A percentile compares a stretch with the other conserved stretches of the same genome.
Evolutionary conservation across 2,797 vertebrate species (phyloP).

Genomic region (Myotis myotis): DNA sequence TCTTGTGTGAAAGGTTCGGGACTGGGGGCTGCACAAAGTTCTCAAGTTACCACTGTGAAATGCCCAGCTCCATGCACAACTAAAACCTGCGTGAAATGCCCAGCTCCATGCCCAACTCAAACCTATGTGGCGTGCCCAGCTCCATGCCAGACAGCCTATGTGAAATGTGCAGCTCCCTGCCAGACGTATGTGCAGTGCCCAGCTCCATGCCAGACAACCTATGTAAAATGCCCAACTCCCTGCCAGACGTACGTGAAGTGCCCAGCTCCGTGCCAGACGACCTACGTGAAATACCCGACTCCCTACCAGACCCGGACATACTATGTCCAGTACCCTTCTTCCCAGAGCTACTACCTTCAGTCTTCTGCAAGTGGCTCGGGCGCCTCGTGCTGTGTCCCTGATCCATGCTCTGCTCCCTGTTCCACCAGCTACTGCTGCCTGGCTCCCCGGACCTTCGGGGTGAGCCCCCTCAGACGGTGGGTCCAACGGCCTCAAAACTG

Average conservation of each 20-base stretch:
- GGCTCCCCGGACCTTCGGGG: slow-evolving; percentile 73
- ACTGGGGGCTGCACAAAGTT: background rate
- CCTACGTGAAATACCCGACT: background rate
- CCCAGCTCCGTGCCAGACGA: slow-evolving; percentile 13
- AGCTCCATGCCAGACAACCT: background rate
- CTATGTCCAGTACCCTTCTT: slow-evolving; percentile 51
- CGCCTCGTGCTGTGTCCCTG: background rate
- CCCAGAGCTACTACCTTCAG: slow-evolving; percentile 55
- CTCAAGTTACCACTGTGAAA: background rate
- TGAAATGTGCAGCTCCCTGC: background rate
- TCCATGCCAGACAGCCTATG: background rate
- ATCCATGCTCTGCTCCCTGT: slow-evolving; percentile 69
- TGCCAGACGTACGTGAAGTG: slow-evolving; percentile 19
- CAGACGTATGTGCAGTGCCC: background rate
- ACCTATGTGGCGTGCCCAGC: background rate
- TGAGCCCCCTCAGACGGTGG: slow-evolving; percentile 77
- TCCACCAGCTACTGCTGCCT: slow-evolving; percentile 71
- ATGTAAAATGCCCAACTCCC: background rate
- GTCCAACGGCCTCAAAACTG: slow-evolving; percentile 69
- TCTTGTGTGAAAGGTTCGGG: slow-evolving; percentile 69
- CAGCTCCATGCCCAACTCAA: background rate
- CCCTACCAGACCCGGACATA: slow-evolving; percentile 16
- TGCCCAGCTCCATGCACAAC: background rate
- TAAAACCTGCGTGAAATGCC: background rate
- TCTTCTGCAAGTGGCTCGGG: background rate